Evolutionary conservation across 2,888 invertebrate genomes (phyloP).

Genomic region (Theretra japonica): DNA sequence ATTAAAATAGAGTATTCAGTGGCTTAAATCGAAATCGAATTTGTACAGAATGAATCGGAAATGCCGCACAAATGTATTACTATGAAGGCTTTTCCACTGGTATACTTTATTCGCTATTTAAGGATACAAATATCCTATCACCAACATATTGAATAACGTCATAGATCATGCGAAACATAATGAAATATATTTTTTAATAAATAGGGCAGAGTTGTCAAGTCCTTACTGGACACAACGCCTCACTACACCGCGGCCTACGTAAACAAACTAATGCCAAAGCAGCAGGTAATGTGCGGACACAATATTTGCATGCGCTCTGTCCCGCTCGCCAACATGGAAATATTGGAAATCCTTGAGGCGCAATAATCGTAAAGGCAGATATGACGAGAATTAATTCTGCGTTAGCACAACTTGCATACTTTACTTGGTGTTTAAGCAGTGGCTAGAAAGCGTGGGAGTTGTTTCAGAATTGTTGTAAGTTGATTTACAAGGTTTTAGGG

Average conservation of each 20-base stretch:
- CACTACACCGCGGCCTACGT: background rate
- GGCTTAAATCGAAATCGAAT: too few species aligned
- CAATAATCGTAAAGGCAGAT: slow-evolving; percentile 37
- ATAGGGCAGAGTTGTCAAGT: background rate
- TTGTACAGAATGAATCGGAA: too few species aligned
- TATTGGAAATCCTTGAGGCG: slow-evolving; percentile 39
- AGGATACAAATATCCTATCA: too few species aligned
- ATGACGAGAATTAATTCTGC: slow-evolving; percentile 34
- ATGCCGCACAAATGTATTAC: too few species aligned
- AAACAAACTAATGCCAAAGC: background rate
- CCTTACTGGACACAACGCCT: background rate
- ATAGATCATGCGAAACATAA: background rate
- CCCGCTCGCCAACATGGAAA: slow-evolving; percentile 11
- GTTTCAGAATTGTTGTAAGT: background rate
- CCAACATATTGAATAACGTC: too few species aligned
- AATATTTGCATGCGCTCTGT: slow-evolving; percentile 1
- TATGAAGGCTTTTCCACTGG: too few species aligned
- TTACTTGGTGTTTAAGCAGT: background rate
- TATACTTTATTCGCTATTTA: too few species aligned
- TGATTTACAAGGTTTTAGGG: background rate
- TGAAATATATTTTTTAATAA: too few species aligned
- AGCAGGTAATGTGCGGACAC: slow-evolving; percentile 11
- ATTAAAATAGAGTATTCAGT: too few species aligned
- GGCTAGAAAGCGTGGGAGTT: background rate
- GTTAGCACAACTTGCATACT: slow-evolving; percentile 44